A percentile compares a stretch with the other conserved stretches of the same genome.
phyloP scores from a whole-genome alignment of 2,113 vertebrate genomes.

The Passer domesticus region DNA sequence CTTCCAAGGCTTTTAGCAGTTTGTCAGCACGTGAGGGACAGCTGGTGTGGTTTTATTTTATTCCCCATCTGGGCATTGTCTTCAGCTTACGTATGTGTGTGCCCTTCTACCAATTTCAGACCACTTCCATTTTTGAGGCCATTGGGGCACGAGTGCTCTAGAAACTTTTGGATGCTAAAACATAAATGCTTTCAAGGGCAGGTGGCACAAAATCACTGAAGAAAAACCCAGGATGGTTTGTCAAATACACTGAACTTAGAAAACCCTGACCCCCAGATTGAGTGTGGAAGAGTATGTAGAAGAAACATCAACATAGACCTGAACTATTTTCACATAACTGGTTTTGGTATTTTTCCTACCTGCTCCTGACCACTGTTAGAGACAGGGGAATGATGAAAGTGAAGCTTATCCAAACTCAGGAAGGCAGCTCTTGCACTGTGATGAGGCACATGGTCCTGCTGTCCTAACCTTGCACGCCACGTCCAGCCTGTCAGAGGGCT shows the following conservation, averaged over 20 bases:
- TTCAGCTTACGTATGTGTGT: accelerated
- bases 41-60: not conserved
- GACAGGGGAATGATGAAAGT: not conserved
- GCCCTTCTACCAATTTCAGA: not conserved
- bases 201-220: not conserved
- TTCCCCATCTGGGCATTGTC: too few relatives aligned
- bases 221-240: not conserved
- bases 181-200: not conserved
- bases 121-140: not conserved
- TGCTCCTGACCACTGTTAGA: not conserved
- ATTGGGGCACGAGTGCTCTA: not conserved
- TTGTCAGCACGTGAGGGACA: not conserved
- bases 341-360: not conserved
- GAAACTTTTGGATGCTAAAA: not conserved
- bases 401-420: not conserved
- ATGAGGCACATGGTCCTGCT: not conserved
- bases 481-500: not conserved
- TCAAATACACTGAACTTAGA: not conserved
- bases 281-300: not conserved
- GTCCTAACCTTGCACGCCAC: accelerated
- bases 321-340: not conserved
- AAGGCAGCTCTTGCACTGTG: not conserved
- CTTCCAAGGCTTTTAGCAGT: not conserved
- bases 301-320: not conserved
- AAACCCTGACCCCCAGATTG: not conserved